phyloP scores from a whole-genome alignment of 2,113 vertebrate genomes.

The Chionis minor region DNA sequence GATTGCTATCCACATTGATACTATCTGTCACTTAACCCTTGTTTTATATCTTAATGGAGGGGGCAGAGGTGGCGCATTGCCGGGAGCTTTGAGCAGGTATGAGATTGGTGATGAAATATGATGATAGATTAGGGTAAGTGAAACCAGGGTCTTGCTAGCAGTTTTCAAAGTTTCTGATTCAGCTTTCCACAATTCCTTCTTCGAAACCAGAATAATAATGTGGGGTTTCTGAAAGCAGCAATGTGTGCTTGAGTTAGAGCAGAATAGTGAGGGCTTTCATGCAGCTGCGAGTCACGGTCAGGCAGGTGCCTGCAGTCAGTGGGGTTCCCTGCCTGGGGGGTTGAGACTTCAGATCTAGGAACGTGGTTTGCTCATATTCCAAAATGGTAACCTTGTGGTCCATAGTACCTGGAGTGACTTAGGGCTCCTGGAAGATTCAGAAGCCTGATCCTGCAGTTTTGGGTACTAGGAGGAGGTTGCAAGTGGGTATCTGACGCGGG shows the following conservation, averaged over 20 bases:
- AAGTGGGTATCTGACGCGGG: neutral
- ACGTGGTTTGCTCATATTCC: neutral
- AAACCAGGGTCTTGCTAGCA: neutral
- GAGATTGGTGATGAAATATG: conserved; percentile 32
- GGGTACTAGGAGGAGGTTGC: neutral
- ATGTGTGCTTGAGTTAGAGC: neutral
- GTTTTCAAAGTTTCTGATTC: conserved; percentile 38
- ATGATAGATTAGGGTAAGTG: conserved; percentile 46
- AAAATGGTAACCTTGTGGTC: neutral
- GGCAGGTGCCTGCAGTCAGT: neutral
- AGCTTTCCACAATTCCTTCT: neutral
- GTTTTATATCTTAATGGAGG: conserved; percentile 37
- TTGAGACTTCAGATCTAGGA: neutral
- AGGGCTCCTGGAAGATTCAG: neutral
- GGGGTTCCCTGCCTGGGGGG: neutral
- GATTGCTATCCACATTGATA: conserved; percentile 45
- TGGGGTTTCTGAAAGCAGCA: conserved; percentile 14
- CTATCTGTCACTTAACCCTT: conserved; percentile 57
- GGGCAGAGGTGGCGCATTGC: neutral
- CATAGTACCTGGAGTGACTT: neutral
- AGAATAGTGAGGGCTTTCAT: conserved; percentile 18
- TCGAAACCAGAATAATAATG: conserved; percentile 25
- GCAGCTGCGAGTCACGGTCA: neutral
- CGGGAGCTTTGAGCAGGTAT: neutral
- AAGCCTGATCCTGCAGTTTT: neutral